Percentiles rank a stretch among this genome's conserved stretches.
Evolutionary conservation across 2,797 vertebrate species (phyloP).

Genomic region (Chelidonichthys spinosus): DNA sequence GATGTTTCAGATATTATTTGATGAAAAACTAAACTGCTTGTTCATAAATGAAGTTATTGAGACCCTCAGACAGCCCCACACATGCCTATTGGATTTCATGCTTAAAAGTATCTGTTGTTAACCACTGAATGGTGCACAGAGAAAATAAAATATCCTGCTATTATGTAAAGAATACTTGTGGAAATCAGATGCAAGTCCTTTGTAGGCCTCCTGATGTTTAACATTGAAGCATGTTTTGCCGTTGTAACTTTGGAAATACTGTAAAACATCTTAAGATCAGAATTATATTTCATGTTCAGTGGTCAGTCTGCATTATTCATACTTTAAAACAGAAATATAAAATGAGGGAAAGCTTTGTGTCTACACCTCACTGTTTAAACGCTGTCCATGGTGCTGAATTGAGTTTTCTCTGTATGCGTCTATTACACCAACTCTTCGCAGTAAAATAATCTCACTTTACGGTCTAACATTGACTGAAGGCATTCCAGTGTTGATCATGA

Average conservation of each 20-base stretch:
- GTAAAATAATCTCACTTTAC: background rate
- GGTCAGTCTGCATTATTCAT: fast-evolving
- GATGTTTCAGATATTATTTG: background rate
- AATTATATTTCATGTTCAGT: fast-evolving
- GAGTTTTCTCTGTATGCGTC: fast-evolving
- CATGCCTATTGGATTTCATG: too few relatives aligned
- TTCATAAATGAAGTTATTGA: background rate
- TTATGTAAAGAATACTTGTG: background rate
- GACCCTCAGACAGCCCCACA: background rate
- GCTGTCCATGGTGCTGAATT: constrained; percentile 37
- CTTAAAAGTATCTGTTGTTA: background rate
- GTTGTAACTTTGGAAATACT: background rate
- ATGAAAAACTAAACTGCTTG: background rate
- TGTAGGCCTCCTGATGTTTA: background rate
- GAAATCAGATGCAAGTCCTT: background rate
- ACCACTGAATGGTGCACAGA: too few relatives aligned
- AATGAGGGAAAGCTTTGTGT: fast-evolving
- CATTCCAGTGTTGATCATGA: fast-evolving
- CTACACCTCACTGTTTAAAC: fast-evolving
- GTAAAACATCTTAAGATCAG: fast-evolving
- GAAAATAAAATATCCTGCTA: too few relatives aligned
- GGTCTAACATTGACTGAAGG: fast-evolving
- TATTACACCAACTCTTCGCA: fast-evolving
- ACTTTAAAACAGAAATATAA: fast-evolving
- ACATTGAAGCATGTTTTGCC: background rate